Percentiles rank a stretch among this genome's conserved stretches.
phyloP scores from a whole-genome alignment of 2,113 vertebrate species.

The Deroptyus accipitrinus region DNA sequence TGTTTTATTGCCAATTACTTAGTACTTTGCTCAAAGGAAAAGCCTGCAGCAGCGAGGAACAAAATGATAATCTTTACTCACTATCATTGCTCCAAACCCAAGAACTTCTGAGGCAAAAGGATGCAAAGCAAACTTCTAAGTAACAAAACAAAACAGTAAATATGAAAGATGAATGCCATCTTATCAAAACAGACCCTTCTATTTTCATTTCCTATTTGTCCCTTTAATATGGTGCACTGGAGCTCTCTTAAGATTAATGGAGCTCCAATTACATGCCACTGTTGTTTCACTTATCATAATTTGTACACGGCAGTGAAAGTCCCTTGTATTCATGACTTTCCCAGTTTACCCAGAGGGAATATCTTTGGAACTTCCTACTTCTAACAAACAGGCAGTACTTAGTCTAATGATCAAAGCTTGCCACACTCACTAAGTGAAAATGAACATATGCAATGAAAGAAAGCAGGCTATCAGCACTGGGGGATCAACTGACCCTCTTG shows the following conservation, averaged over 20 bases:
- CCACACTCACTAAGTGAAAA: not conserved
- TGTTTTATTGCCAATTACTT: not conserved
- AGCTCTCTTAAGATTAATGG: constrained; percentile 38
- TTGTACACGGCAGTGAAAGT: constrained; percentile 1
- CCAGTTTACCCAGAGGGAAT: constrained; percentile 22
- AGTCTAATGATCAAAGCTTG: not conserved
- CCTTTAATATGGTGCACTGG: constrained; percentile 15
- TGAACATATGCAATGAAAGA: not conserved
- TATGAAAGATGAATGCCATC: not conserved
- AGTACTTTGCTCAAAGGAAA: not conserved
- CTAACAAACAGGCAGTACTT: constrained; percentile 37
- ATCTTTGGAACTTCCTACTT: constrained; percentile 50
- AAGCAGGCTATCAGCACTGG: not conserved
- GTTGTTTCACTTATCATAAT: constrained; percentile 37
- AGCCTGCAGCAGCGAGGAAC: not conserved
- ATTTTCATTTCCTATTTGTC: constrained; percentile 3
- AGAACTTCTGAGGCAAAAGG: not conserved
- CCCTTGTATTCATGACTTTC: constrained; percentile 16
- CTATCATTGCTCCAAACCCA: not conserved
- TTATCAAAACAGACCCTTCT: constrained; percentile 9
- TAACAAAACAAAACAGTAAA: constrained; percentile 16
- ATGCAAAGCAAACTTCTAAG: constrained; percentile 5
- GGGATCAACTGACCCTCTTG: not conserved
- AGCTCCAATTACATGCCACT: constrained; percentile 22
- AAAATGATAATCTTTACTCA: not conserved